Evolutionary conservation across 2,113 vertebrate genomes (phyloP).

Genomic region (Otolemur garnettii): DNA sequence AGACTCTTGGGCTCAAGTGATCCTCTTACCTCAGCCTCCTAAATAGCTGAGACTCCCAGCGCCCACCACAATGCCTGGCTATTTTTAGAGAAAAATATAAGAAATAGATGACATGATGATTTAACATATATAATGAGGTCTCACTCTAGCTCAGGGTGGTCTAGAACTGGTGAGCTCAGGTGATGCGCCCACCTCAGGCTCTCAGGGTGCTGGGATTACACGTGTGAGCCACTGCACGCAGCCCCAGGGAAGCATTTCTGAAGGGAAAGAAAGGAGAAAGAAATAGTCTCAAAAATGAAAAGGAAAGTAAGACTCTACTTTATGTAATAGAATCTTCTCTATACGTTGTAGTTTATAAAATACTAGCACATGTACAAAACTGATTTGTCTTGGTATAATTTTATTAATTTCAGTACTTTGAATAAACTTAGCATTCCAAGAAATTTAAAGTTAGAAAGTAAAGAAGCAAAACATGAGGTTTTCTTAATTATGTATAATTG

Average conservation of each 20-base stretch:
- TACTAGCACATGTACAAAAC: background rate
- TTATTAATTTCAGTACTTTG: slow-evolving; percentile 57
- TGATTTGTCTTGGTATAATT: slow-evolving; percentile 24
- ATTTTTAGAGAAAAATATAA: too few species aligned
- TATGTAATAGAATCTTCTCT: background rate
- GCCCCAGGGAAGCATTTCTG: slow-evolving; percentile 47
- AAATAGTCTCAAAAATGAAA: slow-evolving; percentile 40
- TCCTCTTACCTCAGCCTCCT: too few species aligned
- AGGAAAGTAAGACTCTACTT: background rate
- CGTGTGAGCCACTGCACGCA: too few species aligned
- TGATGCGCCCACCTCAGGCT: too few species aligned
- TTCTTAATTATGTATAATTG: slow-evolving; percentile 30
- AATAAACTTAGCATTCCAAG: slow-evolving; percentile 24
- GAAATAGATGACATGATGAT: too few species aligned
- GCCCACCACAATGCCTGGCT: too few species aligned
- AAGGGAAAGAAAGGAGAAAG: background rate
- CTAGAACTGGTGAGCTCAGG: too few species aligned
- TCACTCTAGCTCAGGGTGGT: too few species aligned
- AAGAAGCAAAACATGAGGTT: slow-evolving; percentile 9
- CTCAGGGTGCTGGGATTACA: too few species aligned
- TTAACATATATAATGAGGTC: too few species aligned
- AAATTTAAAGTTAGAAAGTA: slow-evolving; percentile 6
- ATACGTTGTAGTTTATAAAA: slow-evolving; percentile 45
- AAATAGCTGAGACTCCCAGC: too few species aligned
- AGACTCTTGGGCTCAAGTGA: too few species aligned